phyloP scores from a whole-genome alignment of 2,797 vertebrate genomes.

The Micrastur ruficollis region DNA sequence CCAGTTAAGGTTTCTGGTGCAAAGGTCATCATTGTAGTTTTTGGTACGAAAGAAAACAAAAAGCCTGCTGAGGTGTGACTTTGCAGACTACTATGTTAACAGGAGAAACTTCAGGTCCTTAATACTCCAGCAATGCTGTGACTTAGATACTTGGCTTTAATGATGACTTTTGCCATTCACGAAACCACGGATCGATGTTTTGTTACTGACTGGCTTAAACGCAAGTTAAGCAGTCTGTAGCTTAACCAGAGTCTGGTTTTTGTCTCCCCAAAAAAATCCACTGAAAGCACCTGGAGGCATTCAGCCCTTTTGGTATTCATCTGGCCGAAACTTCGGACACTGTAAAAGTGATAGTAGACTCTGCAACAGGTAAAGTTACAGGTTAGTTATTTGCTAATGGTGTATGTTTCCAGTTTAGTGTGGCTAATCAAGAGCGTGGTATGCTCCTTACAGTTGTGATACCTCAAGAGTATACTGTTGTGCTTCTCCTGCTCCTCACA shows the following conservation, averaged over 20 bases:
- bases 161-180: background rate
- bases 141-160: background rate
- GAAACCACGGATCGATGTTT: background rate
- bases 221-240: background rate
- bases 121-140: background rate
- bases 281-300: background rate
- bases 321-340: background rate
- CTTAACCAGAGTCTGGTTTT: background rate
- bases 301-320: background rate
- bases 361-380: background rate
- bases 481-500: background rate
- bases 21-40: background rate
- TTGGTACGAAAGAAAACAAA: background rate
- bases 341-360: background rate
- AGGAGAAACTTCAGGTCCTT: background rate
- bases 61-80: background rate
- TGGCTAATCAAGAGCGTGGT: background rate
- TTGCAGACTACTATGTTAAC: background rate
- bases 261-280: rapidly evolving
- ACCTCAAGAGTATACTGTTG: background rate
- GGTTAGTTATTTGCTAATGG: background rate
- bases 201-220: background rate
- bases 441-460: background rate
- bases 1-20: background rate
- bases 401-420: background rate